Evolutionary conservation across 2,888 invertebrate species (phyloP), one percentile per base, ranked within the genome.

Genomic region (Campoletis raptor): DNA sequence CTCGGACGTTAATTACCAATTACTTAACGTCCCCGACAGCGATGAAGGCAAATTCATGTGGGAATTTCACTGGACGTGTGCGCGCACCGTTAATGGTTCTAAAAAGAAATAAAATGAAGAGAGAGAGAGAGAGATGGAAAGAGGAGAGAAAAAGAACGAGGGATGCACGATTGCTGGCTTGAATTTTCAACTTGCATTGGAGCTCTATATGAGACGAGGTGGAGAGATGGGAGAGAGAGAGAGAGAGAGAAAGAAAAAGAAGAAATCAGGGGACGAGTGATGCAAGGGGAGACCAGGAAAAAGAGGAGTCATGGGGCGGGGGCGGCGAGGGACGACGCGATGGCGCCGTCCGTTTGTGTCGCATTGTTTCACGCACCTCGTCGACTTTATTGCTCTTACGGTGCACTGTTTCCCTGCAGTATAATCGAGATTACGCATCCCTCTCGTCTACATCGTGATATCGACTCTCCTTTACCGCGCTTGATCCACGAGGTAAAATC

Each of bases 341-440:
- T 84, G 91, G 90, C 92, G 91, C 90, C 91, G 87, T 88, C 72
- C 87, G 84, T 91, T 92, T 91, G 90, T 91, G 89, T 91, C 89
- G 91, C 92, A 92, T 92, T 92, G 92, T 92, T 92, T 91, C 92
- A 92, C 92, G 92, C 90, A 89, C 90, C 88, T 85, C 52, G 67
- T 57, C 74, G 52, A 78, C 61, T 67, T 70, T 78, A 86, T 85
- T 87, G 88, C 88, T 82, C 81, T 80, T 74, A 61, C 76, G 69
- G 69, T 74, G 69, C 48, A 76, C 66, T n/a, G 48, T 66, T 67
- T 24, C 70, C 40, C 37, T 37, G 40, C 69, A 57, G 40, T 48
- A 24, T 57, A 42, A 85, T 70, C 81, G 66, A 85, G 64, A 66
- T 54, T 85, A 85, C 83, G 81, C 85, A 83, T 73, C 79, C 81